Conservation (phyloP, 2,888 invertebrate genomes). For the Blera fallax region DNA sequence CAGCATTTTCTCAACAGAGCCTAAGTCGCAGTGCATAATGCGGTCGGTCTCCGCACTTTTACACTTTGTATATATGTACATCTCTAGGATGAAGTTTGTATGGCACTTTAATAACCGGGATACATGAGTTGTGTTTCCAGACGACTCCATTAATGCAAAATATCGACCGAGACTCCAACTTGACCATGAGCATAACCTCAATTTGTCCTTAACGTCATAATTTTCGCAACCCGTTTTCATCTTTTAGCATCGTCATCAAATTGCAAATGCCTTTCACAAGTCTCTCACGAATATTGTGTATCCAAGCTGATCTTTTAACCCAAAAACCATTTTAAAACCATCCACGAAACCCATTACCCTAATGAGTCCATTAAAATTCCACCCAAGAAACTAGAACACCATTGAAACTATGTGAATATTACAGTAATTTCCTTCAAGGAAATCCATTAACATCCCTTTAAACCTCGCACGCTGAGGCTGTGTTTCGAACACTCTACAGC, state of each 20-base stretch:
- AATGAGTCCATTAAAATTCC: conserved; percentile 81
- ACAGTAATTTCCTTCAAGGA: conserved; percentile 11
- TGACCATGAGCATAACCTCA: too few relatives aligned
- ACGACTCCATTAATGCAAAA: too few relatives aligned
- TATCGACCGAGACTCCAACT: too few relatives aligned
- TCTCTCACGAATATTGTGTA: background rate
- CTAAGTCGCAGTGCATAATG: too few relatives aligned
- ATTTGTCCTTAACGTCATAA: too few relatives aligned
- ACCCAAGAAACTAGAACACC: conserved; percentile 74
- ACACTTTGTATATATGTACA: too few relatives aligned
- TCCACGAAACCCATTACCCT: conserved; percentile 62
- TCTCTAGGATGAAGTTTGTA: too few relatives aligned
- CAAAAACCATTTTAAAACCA: background rate
- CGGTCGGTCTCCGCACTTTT: too few relatives aligned
- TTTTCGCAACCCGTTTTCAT: too few relatives aligned
- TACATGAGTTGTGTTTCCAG: too few relatives aligned
- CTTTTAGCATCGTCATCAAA: background rate
- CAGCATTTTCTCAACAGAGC: too few relatives aligned
- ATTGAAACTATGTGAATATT: conserved; percentile 43
- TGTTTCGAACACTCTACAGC: background rate
- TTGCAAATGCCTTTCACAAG: background rate
- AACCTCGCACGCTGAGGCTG: background rate
- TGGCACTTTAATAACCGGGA: too few relatives aligned
- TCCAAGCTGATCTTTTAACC: conserved; percentile 2
- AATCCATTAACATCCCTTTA: conserved; percentile 47